A percentile compares a stretch with the other conserved stretches of the same genome.
Conservation (phyloP, 2,113 vertebrate species). For the Oreochromis niloticus region DNA sequence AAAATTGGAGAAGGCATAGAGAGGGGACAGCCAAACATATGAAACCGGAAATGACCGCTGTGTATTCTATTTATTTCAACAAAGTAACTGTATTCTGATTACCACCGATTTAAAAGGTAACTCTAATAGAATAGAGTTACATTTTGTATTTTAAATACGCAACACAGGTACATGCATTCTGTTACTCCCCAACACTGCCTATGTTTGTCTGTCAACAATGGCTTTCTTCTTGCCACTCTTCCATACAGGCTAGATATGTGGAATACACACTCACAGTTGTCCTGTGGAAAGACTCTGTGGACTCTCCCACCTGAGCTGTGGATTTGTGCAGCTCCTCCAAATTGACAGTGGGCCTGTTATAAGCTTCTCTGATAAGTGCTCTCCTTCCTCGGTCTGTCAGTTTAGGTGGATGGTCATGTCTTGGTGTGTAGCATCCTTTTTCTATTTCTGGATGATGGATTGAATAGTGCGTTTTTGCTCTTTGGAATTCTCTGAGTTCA, state of each 20-base stretch:
- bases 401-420: not conserved
- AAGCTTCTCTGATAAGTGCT: not conserved
- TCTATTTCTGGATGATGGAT: not conserved
- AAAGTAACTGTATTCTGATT: fast-evolving
- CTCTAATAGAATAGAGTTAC: not conserved
- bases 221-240: not conserved
- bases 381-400: not conserved
- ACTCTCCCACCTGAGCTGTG: too few relatives aligned
- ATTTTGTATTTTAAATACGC: fast-evolving
- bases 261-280: fast-evolving
- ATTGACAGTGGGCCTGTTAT: not conserved
- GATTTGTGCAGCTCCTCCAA: not conserved
- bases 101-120: fast-evolving
- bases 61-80: not conserved
- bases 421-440: not conserved
- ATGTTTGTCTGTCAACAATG: not conserved
- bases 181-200: not conserved
- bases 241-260: not conserved
- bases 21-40: fast-evolving
- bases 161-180: fast-evolving
- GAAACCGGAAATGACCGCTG: fast-evolving
- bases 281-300: too few relatives aligned
- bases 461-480: not conserved
- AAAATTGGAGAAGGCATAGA: not conserved
- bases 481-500: not conserved